Base-by-base conservation (phyloP, 1,140 invertebrate species). In the Euura lappo region DNA sequence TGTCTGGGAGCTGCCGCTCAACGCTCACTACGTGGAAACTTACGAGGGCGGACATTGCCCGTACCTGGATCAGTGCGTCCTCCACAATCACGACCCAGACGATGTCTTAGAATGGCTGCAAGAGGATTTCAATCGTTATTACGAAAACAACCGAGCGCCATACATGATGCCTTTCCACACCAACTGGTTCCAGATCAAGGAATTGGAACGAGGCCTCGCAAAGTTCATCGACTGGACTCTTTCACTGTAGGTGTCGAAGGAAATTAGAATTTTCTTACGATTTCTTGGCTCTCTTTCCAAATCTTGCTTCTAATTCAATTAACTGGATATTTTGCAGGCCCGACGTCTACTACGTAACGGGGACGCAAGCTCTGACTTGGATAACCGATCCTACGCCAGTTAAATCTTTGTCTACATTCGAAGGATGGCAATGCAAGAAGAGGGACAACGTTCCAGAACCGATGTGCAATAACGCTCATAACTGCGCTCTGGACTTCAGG, bases 121-220 rank as follows among this genome's bases (percentile, higher is more conserved):
- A 81, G 96, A 97, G 88, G 97, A 98, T 83, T 98, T 98, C 84
- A 91, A 91, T 65, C 89, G 95, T 44, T 92, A 95, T 81, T 97
- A 97, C 79, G 92, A 94, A 47, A 93, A 95, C 80, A 97, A 97
- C 83, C 90, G 94, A 75, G 96, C 96, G 1, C 96, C 96, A 0
- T 97, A 97, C 81, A 96, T 96, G 94, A 95, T 97, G 93, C 93
- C 96, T 4, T 96, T 97, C 91, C 95, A 97, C 77, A 97, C 96
- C 7, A 97, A 97, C 86, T 98, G 96, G 96, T 97, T 98, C 90
- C 95, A 96, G 80, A 95, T 96, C 68, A 94, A 96, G 76, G 94
- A 93, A 76, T 87, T 97, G 2, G 95, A 97, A 83, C 87, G 91
- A 72, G 96, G 95, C 44, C 88, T 98, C 2, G 92, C 93, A 71